Evolutionary conservation across 2,888 invertebrate genomes (phyloP), one percentile per base, ranked within the genome.

Genomic region (Hofmannophila pseudospretella): DNA sequence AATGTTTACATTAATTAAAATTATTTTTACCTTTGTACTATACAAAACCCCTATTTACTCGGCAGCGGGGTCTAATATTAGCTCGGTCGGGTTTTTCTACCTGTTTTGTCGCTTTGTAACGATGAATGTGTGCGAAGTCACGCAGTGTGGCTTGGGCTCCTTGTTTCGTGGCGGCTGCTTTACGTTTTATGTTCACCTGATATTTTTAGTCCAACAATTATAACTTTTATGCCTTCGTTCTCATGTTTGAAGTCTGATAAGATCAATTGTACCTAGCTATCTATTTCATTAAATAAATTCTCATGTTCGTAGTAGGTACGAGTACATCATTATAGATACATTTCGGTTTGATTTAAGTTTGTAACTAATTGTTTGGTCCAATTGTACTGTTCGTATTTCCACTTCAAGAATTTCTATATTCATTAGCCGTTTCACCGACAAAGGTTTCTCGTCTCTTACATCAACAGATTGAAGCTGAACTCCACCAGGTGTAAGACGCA

Each of bases 81-180:
- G 63, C 66, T 46, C 38, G 53, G 57, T 56, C 51, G 66, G 69
- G 65, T 67, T 70, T 70, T 71, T 71, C 63, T 78, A 80, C 79
- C 77, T 80, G 77, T 71, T 63, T 59, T 14, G 25, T 25, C 9
- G 23, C 25, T 33, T 76, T 75, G 73, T 74, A 67, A 62, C 51
- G 49, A 58, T 61, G 61, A 67, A 68, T 67, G 74, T 76, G 71
- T 73, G 74, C 74, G 61, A 54, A 74, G 74, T 77, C 76, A 78
- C 77, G 74, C 73, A 62, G 71, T 59, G 59, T 60, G 45, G 47
- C 57, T 51, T 56, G 43, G 44, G 50, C 65, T 75, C 61, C 67
- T 71, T 69, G 66, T 64, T 64, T 70, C 73, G 67, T 64, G 51
- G 58, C 46, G 49, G 52, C 45, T 48, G 60, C 53, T 60, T 67